phyloP scores from a whole-genome alignment of 2,797 vertebrate species.

The Anguilla marmorata region DNA sequence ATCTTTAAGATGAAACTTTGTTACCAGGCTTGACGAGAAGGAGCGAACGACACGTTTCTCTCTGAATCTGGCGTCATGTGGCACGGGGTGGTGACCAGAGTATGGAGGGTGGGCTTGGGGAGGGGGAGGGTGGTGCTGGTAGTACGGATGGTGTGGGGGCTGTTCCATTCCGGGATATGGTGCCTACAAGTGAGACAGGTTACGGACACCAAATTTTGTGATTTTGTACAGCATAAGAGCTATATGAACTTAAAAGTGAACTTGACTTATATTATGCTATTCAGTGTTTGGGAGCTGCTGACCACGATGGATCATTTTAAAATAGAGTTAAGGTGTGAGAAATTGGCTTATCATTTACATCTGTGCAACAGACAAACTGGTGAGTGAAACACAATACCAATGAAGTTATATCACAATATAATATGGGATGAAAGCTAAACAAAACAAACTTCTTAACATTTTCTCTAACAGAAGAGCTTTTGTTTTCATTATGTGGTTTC shows the following conservation, averaged over 20 bases:
- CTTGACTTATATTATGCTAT: not conserved
- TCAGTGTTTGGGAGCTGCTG: not conserved
- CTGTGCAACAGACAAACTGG: not conserved
- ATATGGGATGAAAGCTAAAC: no score
- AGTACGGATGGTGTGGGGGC: slow-evolving; percentile 84
- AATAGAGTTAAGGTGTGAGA: not conserved
- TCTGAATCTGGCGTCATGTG: slow-evolving; percentile 90
- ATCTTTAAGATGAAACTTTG: slow-evolving; percentile 17
- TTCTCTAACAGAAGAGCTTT: not conserved
- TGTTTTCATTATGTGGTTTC: not conserved
- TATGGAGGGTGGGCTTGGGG: slow-evolving; percentile 90
- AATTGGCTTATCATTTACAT: not conserved
- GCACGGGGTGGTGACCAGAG: slow-evolving; percentile 84
- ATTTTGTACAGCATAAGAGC: no score
- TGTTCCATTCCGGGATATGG: slow-evolving; percentile 92
- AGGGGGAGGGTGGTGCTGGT: slow-evolving; percentile 91
- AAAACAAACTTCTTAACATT: no score
- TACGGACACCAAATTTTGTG: no score
- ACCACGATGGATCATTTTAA: not conserved
- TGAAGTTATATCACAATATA: no score
- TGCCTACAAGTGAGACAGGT: slow-evolving; percentile 69
- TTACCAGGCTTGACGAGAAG: slow-evolving; percentile 72
- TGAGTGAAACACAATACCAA: not conserved
- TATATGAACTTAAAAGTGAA: not conserved
- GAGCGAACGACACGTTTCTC: slow-evolving; percentile 90